Base-by-base conservation (phyloP, 2,888 invertebrate species). In the Eilema griseolum region DNA sequence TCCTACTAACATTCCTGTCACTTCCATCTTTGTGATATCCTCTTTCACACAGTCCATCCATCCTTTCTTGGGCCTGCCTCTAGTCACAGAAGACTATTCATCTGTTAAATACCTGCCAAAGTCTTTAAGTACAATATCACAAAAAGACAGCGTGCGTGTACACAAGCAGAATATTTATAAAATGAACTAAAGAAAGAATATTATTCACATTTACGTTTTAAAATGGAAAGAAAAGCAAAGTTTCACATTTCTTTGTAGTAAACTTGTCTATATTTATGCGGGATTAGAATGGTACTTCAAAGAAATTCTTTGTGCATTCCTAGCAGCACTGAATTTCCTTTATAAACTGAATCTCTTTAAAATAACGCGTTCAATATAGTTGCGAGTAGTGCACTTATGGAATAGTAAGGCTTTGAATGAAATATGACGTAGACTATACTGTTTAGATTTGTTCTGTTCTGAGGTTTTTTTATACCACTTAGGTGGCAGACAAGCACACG, bases 191-290 rank as follows among this genome's bases (percentile, higher is more conserved):
- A 33, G 33, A 31, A 57, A 24, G 16, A 31, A 52, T 33, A 33
- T 10, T 24, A 57, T 57, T 56, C 7, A 65, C 52, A 65, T 33
- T 10, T 11, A 23, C 10, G n/a, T 12, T 64, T 10, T 37, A 37
- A 67, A 52, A 16, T 41, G 23, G 31, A 70, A 46, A 65, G 20
- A 52, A 37, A 61, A 61, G 46, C 5, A 56, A 57, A 33, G 28
- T 63, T 69, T 52, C n/a, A n/a, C 46, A 52, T 59, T 59, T 46
- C 57, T 31, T 57, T 31, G 23, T 41, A 61, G 59, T n/a, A 37
- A 63, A 41, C 57, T 62, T 61, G 31, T 66, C 61, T 61, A 56
- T 66, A 66, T 59, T 70, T 70, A 62, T 66, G 70, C 62, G 41
- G 66, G 41, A 62, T 70, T 63, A 67, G 46, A 63, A 57, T 37